Evolutionary conservation across 2,888 invertebrate species (phyloP), one percentile per base, ranked within the genome.

Genomic region (Lithophane ornitopus): DNA sequence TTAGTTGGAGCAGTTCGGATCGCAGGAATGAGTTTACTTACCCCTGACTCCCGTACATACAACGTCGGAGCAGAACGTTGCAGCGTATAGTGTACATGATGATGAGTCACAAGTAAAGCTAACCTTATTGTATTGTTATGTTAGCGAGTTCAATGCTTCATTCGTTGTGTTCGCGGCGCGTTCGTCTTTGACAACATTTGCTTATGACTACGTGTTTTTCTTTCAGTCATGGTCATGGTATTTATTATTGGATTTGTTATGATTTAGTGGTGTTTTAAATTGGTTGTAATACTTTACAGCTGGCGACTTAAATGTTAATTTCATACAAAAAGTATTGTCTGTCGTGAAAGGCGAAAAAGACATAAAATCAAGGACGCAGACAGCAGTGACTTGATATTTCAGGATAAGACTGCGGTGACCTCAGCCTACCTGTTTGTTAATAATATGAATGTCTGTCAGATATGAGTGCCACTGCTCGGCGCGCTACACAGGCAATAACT

Each of bases 391-490:
- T 28, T 46, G 22, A 2, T 22, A 46, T 65, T 7, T 1, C 12
- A 2, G 28, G 46, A 44, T 28, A 8, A 6, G 41, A 19, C 3
- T 65, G 65, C 44, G 12, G 3, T n/a, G 44, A n/a, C 8, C 19
- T 49, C 46, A 19, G 34, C 19, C n/a, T 7, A n/a, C 28, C 12
- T 11, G 11, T n/a, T 54, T 54, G 6, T 54, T 12, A 54, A 54
- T 12, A 12, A n/a, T 12, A 26, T 54, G 28, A 16, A 2, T 26
- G 2, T 12, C 16, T 66, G 52, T 9, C 86, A 96, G 97, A 81
- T 99, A 98, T 94, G 98, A 98, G 91, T 99, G 99, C 94, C 97
- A 97, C 92, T 99, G 99, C 96, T 97, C 98, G 76, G 97, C 98
- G 52, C 97, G 98, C 74, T 99, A 98, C 94, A 97, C 98, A 74